Conservation (phyloP, 2,113 vertebrate species). For the Typhlomys cinereus region DNA sequence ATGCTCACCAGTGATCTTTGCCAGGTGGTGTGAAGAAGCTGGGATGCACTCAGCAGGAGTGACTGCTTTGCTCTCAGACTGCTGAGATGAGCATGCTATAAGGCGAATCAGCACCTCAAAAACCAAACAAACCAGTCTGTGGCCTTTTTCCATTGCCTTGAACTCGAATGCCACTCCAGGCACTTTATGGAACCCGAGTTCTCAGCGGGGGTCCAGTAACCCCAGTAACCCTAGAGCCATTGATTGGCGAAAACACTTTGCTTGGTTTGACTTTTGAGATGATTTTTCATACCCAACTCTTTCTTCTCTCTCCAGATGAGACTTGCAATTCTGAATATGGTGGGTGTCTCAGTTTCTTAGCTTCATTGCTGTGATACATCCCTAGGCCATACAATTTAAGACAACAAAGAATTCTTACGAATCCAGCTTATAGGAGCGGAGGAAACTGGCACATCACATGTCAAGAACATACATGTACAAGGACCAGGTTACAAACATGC, state of each 20-base stretch:
- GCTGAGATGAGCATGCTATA: background rate
- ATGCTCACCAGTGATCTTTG: slow-evolving; percentile 17
- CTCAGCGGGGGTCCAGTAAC: background rate
- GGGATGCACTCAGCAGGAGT: background rate
- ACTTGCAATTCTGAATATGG: background rate
- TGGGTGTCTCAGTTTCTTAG: background rate
- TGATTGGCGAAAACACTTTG: background rate
- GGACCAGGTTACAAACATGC: too few species aligned
- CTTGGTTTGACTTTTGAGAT: background rate
- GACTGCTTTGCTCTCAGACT: background rate
- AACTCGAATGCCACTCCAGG: background rate
- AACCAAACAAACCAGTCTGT: background rate
- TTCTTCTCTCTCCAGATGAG: background rate
- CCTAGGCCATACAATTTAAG: background rate
- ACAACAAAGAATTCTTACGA: background rate
- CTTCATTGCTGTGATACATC: too few species aligned
- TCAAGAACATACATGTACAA: too few species aligned
- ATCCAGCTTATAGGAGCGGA: too few species aligned
- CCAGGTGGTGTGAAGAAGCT: background rate
- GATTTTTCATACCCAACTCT: background rate
- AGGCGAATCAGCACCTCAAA: background rate
- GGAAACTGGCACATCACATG: too few species aligned
- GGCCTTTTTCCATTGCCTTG: background rate
- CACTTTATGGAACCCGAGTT: background rate
- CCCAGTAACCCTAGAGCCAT: background rate